These are phyloP conservation scores for Eudyptes chrysolophus DNA, from an alignment of 2,113 vertebrate species.

Conservation along the genomic window DNA sequence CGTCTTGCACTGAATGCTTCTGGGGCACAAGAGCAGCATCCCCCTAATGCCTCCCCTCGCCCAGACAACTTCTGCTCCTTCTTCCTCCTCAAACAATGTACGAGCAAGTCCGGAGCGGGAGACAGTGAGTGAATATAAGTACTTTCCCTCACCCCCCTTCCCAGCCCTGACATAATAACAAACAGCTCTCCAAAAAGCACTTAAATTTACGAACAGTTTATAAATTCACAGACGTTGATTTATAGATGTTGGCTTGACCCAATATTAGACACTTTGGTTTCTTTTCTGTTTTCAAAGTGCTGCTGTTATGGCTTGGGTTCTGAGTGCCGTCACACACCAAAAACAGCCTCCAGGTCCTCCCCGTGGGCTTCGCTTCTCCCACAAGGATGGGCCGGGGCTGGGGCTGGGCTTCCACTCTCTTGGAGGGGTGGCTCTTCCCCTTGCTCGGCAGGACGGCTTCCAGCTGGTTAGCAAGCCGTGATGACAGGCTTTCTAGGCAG, in stretches of 20 bases:
- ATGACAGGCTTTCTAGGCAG: constrained; percentile 45
- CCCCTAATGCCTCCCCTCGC: not conserved
- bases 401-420: not conserved
- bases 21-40: not conserved
- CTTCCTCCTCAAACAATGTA: not conserved
- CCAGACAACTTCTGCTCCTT: not conserved
- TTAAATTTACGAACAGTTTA: constrained; percentile 81
- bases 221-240: constrained; percentile 80
- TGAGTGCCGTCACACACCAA: constrained; percentile 50
- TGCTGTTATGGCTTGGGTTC: constrained; percentile 72
- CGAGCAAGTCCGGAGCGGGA: not conserved
- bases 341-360: constrained; percentile 25
- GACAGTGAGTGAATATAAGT: constrained; percentile 8
- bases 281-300: constrained; percentile 68
- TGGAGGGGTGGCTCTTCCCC: not conserved
- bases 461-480: constrained; percentile 1
- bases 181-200: constrained; percentile 79
- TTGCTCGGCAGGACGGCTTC: not conserved
- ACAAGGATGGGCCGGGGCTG: not conserved
- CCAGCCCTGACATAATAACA: constrained; percentile 67
- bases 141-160: constrained; percentile 20
- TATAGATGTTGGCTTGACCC: constrained; percentile 74
- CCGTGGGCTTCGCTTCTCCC: fast-evolving
- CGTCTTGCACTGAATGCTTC: not conserved
- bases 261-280: constrained; percentile 72